Evolutionary conservation across 1,140 invertebrate species (phyloP), one percentile per base, ranked within the genome.

Genomic region (Eupristina koningsbergeri): DNA sequence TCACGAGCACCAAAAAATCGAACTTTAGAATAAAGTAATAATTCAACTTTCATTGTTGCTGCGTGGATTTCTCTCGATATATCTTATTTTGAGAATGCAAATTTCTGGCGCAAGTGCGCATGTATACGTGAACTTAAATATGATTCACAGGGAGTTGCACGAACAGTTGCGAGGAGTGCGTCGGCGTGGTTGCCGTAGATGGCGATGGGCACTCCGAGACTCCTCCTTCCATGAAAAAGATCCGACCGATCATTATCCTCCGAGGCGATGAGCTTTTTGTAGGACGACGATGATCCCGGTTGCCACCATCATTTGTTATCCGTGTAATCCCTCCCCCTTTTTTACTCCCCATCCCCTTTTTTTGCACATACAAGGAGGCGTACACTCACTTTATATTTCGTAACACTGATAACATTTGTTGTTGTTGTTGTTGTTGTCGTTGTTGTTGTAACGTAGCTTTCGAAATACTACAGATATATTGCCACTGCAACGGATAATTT

Each of bases 131-230:
- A 79, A 31, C 47, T 34, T 29, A 22, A 34, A 36, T 69, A 15
- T 2, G 41, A 3, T 6, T 19, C 6, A 58, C 2, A 19, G 22
- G 22, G 36, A 3, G 29, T 79, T 79, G 41, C 63, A 79, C 64
- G 63, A 45, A 19, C 50, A 39, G 36, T 71, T n/a, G 39, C 19
- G 15, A 41, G 36, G n/a, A n/a, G 1, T 13, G 67, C 2, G 39
- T 41, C 36, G 36, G 31, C 64, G 17, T 67, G 36, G 73, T n/a
- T 0, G 41, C 77, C 77, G 63, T 79, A 79, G 67, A 79, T 13
- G 77, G 77, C n/a, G 17, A n/a, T 50, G 77, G 77, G 29, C 63
- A 19, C 41, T 26, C 9, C 11, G 11, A 11, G 41, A 11, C 41
- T 11, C n/a, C n/a, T 11, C 41, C 13, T 58, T 26, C 2, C 22